These are phyloP conservation scores for Acleris holmiana DNA, from an alignment of 2,888 invertebrate species.

Conservation along the genomic window DNA sequence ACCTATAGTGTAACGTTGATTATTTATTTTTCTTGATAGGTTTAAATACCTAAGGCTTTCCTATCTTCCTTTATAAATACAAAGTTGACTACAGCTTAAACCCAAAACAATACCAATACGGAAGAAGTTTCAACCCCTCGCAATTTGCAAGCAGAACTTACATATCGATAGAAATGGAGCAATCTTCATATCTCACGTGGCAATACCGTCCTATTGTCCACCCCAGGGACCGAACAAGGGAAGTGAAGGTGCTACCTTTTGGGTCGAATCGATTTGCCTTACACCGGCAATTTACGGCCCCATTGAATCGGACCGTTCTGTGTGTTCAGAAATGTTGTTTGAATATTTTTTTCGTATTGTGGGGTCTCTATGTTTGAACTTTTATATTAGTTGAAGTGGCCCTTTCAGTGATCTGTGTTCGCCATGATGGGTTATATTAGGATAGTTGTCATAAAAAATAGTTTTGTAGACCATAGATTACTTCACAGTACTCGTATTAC, in stretches of 20 bases:
- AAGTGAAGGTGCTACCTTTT: constrained; percentile 32
- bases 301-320: constrained; percentile 18
- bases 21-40: too few relatives aligned
- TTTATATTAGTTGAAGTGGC: background rate
- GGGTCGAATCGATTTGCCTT: constrained; percentile 33
- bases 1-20: too few relatives aligned
- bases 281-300: constrained; percentile 31
- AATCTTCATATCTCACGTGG: constrained; percentile 30
- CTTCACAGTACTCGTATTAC: too few relatives aligned
- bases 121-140: background rate
- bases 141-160: constrained; percentile 13
- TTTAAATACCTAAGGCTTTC: background rate
- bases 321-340: constrained; percentile 17
- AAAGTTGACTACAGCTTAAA: background rate
- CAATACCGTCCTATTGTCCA: constrained; percentile 29
- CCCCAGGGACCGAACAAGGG: constrained; percentile 21
- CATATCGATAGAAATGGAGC: constrained; percentile 23
- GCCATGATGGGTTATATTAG: too few relatives aligned
- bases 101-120: background rate
- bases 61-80: background rate
- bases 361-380: background rate
- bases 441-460: too few relatives aligned
- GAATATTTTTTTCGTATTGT: background rate
- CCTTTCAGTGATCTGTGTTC: too few relatives aligned
- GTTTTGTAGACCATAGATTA: too few relatives aligned